phyloP scores from a whole-genome alignment of 2,888 invertebrate species.

The Anarsia innoxiella region DNA sequence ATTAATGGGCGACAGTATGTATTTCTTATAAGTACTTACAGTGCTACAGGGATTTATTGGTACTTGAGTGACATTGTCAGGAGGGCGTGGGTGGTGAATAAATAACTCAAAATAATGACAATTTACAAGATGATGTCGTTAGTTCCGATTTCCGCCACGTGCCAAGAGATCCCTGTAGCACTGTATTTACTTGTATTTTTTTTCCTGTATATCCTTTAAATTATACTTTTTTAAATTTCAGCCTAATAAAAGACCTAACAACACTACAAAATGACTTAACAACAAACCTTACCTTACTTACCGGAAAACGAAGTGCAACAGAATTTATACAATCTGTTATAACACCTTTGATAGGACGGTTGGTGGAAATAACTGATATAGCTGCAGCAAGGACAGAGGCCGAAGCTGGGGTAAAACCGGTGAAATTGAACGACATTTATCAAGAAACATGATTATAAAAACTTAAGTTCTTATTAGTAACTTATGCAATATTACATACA shows the following conservation, averaged over 20 bases:
- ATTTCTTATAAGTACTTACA: background rate
- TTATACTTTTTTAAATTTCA: conserved; percentile 1
- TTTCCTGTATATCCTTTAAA: background rate
- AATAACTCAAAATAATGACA: no score
- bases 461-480: no score
- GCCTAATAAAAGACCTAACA: background rate
- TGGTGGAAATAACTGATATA: background rate
- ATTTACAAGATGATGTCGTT: no score
- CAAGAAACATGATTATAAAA: no score
- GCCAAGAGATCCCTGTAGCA: no score
- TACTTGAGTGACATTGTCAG: no score
- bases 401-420: conserved; percentile 1
- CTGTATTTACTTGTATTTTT: background rate
- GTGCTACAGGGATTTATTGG: no score
- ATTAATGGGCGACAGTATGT: conserved; percentile 76
- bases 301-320: conserved; percentile 1
- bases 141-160: no score
- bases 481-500: no score
- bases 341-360: background rate
- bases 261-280: conserved; percentile 1
- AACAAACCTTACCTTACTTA: background rate
- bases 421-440: no score
- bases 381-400: background rate
- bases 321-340: background rate
- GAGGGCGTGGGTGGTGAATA: no score